Evolutionary conservation across 2,888 invertebrate genomes (phyloP).

Genomic region (Eupithecia inturbata): DNA sequence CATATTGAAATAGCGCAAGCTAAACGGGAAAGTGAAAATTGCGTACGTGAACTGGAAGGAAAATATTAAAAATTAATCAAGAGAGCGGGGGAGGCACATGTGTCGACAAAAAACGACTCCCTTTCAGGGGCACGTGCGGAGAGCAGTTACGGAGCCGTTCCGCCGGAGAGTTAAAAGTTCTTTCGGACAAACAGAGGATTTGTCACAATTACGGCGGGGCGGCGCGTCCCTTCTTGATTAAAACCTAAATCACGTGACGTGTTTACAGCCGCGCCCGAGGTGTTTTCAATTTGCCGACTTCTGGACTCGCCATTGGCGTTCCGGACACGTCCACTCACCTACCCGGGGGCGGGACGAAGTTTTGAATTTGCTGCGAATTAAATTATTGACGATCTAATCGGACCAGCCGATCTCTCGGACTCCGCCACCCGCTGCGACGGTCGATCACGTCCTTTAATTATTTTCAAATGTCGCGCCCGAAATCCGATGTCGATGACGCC

Average conservation of each 20-base stretch:
- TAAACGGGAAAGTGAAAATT: conserved; percentile 81
- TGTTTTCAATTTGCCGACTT: conserved; percentile 84
- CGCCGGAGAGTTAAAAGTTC: conserved; percentile 81
- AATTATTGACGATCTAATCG: conserved; percentile 83
- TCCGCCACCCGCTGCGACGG: conserved; percentile 48
- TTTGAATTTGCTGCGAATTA: conserved; percentile 83
- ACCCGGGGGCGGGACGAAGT: conserved; percentile 76
- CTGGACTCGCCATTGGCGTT: conserved; percentile 79
- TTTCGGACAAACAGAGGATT: conserved; percentile 84
- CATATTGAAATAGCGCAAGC: conserved; percentile 58
- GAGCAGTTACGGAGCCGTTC: conserved; percentile 77
- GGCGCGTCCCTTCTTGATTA: conserved; percentile 83
- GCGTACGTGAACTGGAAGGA: conserved; percentile 83
- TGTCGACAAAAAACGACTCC: conserved; percentile 83
- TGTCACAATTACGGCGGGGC: conserved; percentile 83
- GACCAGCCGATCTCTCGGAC: conserved; percentile 63
- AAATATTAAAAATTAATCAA: conserved; percentile 85
- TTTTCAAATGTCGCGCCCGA: conserved; percentile 72
- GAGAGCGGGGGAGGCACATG: conserved; percentile 75
- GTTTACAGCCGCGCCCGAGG: conserved; percentile 83
- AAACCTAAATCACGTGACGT: conserved; percentile 85
- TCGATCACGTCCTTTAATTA: conserved; percentile 79
- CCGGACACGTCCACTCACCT: conserved; percentile 81
- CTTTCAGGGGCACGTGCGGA: conserved; percentile 77
- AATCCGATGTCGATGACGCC: conserved; percentile 65